Conservation (phyloP, 2,797 vertebrate species). For the Cossypha dichroa region DNA sequence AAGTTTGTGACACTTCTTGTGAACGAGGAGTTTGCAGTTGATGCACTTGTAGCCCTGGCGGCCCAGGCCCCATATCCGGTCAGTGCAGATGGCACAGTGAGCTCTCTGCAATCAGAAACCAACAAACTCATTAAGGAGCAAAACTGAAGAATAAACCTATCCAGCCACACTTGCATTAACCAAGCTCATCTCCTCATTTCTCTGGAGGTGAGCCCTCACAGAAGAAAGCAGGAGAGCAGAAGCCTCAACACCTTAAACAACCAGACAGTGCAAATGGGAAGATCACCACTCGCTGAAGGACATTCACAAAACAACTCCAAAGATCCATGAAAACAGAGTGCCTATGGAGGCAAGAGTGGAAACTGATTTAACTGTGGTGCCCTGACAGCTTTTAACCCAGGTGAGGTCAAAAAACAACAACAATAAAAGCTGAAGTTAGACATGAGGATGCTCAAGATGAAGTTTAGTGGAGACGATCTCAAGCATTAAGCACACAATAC, state of each 20-base stretch:
- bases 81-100: constrained; percentile 96
- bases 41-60: constrained; percentile 98
- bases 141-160: not conserved
- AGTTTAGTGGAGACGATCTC: not conserved
- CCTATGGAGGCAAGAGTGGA: not conserved
- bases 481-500: constrained; percentile 17
- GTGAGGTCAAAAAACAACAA: not conserved
- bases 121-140: not conserved
- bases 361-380: not conserved
- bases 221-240: not conserved
- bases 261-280: not conserved
- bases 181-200: not conserved
- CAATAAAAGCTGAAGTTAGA: not conserved
- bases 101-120: constrained; percentile 82
- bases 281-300: not conserved
- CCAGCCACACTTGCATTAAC: not conserved
- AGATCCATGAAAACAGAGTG: not conserved
- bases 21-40: constrained; percentile 97
- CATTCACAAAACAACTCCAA: not conserved
- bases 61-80: constrained; percentile 97
- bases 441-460: constrained; percentile 25
- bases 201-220: not conserved
- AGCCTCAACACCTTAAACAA: not conserved
- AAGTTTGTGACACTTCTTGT: constrained; percentile 98
- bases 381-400: not conserved